Conservation (phyloP, 1,140 invertebrate genomes). For the Apis cerana region DNA sequence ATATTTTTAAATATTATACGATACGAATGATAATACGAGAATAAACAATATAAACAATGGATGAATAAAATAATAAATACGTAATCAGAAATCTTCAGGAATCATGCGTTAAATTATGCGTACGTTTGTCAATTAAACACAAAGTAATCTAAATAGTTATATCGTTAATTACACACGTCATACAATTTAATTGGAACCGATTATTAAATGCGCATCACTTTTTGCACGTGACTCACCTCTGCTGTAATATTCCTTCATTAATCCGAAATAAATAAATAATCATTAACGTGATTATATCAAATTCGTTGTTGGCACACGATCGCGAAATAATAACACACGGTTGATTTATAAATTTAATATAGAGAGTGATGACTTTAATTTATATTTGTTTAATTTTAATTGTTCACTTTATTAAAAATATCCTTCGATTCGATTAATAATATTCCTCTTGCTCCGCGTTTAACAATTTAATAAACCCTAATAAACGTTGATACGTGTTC, state of each 20-base stretch:
- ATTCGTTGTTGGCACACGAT: neutral
- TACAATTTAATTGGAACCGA: slow-evolving; percentile 10
- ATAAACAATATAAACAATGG: neutral
- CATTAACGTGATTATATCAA: slow-evolving; percentile 11
- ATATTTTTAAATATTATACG: too few relatives aligned
- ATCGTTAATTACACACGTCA: slow-evolving; percentile 16
- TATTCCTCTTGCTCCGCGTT: too few relatives aligned
- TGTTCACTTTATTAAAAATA: neutral
- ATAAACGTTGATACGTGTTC: too few relatives aligned
- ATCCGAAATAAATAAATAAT: slow-evolving; percentile 32
- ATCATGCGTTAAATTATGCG: slow-evolving; percentile 17
- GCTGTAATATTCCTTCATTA: neutral
- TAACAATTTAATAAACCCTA: too few relatives aligned
- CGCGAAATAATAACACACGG: neutral
- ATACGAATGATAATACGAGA: neutral
- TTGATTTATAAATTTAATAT: neutral
- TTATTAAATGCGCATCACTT: slow-evolving; percentile 4
- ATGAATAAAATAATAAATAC: neutral
- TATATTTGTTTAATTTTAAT: neutral
- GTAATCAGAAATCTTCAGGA: neutral
- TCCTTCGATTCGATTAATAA: neutral
- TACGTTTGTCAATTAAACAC: slow-evolving; percentile 12
- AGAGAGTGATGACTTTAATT: neutral
- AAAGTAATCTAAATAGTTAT: slow-evolving; percentile 23
- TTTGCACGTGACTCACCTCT: neutral